A percentile compares a stretch with the other conserved stretches of the same genome.
Evolutionary conservation across 1,140 invertebrate species (phyloP).

Genomic region (Heterodera schachtii): DNA sequence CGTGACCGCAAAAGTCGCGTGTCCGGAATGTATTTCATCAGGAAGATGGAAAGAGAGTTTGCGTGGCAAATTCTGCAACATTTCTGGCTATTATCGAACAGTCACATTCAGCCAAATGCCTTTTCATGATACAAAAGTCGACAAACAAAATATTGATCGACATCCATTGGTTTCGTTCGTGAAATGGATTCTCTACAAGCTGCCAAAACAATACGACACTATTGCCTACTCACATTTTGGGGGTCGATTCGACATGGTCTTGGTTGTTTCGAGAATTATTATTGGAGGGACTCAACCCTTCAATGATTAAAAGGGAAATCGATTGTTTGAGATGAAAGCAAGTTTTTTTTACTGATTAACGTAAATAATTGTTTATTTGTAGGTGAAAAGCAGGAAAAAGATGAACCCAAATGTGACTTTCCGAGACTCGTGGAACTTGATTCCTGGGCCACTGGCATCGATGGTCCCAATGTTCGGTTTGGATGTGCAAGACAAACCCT

Average conservation of each 20-base stretch:
- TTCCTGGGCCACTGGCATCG: neutral
- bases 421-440: slow-evolving; percentile 5
- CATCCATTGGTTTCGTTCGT: neutral
- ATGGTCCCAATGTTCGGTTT: too few species aligned
- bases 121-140: neutral
- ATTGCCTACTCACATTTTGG: neutral
- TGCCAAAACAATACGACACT: neutral
- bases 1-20: too few species aligned
- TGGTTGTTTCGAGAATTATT: neutral
- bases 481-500: too few species aligned
- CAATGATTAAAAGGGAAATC: neutral
- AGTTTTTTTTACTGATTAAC: too few species aligned
- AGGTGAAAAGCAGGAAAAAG: neutral
- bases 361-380: too few species aligned
- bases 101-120: neutral
- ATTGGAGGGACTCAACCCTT: neutral
- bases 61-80: neutral
- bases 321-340: slow-evolving; percentile 10
- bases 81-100: neutral
- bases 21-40: too few species aligned
- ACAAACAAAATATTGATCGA: neutral
- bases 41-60: neutral
- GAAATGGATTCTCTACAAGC: neutral
- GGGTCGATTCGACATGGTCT: neutral
- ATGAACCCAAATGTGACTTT: neutral